These are phyloP conservation scores for Luidia sarsii DNA, from an alignment of 53 echinoderm and acorn worm genomes.

Conservation along the genomic window DNA sequence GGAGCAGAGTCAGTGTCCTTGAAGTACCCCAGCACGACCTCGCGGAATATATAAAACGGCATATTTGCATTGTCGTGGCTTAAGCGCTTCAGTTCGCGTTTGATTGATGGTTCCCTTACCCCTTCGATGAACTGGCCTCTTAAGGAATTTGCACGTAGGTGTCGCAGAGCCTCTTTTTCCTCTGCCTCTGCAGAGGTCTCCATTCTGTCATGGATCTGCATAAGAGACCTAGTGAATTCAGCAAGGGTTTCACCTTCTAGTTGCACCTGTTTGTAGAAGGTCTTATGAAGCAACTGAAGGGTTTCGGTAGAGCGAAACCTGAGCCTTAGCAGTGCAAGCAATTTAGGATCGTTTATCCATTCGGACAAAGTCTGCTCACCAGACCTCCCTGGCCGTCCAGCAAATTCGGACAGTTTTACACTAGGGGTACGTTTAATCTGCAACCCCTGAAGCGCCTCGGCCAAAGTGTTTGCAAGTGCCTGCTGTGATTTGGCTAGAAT, in stretches of 20 bases:
- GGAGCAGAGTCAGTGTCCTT: too few species aligned
- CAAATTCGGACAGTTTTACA: too few species aligned
- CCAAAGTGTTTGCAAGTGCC: not conserved
- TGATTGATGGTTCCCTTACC: slow-evolving; percentile 3
- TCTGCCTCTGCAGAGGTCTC: not conserved
- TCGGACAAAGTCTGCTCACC: slow-evolving; percentile 48
- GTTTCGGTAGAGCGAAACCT: slow-evolving; percentile 28
- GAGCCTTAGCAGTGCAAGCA: too few species aligned
- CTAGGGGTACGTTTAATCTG: slow-evolving; percentile 8
- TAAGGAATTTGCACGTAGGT: not conserved
- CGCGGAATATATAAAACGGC: not conserved
- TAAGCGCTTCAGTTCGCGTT: not conserved
- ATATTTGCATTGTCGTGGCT: not conserved
- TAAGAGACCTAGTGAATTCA: slow-evolving; percentile 30
- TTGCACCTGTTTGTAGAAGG: slow-evolving; percentile 20
- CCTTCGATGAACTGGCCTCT: slow-evolving; percentile 20
- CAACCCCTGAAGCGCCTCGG: not conserved
- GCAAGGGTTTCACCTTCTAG: slow-evolving; percentile 35
- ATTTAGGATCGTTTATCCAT: too few species aligned
- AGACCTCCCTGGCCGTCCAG: not conserved
- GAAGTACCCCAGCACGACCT: too few species aligned
- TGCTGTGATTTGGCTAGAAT: not conserved
- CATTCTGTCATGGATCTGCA: slow-evolving; percentile 16
- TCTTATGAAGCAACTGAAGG: not conserved
- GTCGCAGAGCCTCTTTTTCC: slow-evolving; percentile 18